Evolutionary conservation across 1,140 invertebrate species (phyloP).

Genomic region (Brachionus sp.): DNA sequence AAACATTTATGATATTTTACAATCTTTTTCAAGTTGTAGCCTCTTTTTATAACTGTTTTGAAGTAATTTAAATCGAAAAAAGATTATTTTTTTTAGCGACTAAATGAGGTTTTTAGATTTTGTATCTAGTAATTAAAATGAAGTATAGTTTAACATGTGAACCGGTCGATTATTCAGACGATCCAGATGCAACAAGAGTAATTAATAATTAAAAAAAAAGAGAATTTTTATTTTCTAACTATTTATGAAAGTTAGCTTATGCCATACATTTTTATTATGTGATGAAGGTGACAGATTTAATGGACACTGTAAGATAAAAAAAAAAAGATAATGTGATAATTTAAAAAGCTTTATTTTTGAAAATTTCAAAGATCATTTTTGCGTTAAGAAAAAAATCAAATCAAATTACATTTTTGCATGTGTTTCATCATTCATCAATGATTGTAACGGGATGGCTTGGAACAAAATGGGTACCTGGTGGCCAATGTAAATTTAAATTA

Average conservation of each 20-base stretch:
- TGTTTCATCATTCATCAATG: constrained; percentile 65
- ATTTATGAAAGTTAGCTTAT: constrained; percentile 18
- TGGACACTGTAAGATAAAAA: constrained; percentile 46
- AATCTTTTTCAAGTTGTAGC: constrained; percentile 29
- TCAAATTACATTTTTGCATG: constrained; percentile 73
- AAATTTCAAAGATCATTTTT: constrained; percentile 47
- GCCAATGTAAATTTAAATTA: constrained; percentile 17
- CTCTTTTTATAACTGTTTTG: constrained; percentile 31
- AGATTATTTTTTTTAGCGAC: background rate
- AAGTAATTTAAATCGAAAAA: constrained; percentile 6
- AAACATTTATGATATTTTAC: constrained; percentile 21
- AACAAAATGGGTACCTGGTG: constrained; percentile 50
- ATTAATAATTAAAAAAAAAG: background rate
- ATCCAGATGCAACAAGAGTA: constrained; percentile 10
- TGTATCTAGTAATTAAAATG: background rate
- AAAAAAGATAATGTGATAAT: background rate
- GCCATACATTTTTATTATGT: constrained; percentile 49
- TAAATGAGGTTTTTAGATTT: background rate
- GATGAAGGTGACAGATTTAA: constrained; percentile 49
- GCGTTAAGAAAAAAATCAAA: constrained; percentile 70
- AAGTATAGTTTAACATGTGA: constrained; percentile 32
- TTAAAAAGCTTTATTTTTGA: too few relatives aligned
- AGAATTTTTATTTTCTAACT: background rate
- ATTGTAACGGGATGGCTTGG: constrained; percentile 53
- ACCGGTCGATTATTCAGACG: constrained; percentile 30